Evolutionary conservation across 2,113 vertebrate species (phyloP), one percentile per base, ranked within the genome.

Genomic region (Camelus dromedarius): DNA sequence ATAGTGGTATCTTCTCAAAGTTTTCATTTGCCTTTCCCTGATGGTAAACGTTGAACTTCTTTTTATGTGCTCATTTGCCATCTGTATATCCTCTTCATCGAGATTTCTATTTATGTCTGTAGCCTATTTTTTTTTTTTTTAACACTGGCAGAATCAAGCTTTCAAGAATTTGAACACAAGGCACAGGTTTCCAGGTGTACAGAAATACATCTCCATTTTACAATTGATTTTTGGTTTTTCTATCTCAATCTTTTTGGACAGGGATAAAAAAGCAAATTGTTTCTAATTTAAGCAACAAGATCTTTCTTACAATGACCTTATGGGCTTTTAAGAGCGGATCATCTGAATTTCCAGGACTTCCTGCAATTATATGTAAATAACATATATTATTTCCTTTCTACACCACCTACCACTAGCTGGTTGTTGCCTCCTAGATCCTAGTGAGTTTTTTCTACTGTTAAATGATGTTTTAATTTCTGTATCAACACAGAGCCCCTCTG

Each of bases 21-120:
- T 83, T 89, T 66, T 89, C 46, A 52, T 98, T 98, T 0, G 99
- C 99, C 97, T 99, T 99, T 95, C 99, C 99, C 98, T 99, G 99
- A 64, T 89, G 87, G 46, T 89, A 77, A 66, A 52, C 77, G 60
- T 77, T 66, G 73, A 77, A 66, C 24, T 66, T 66, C 56, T 66
- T 77, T 89, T 77, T 30, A 52, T 54, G 11, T 89, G n/a, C 62
- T 89, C 58, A 38, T 52, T 66, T 89, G 58, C 58, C 24, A 89
- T 77, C 60, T 77, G 58, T 52, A 38, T 89, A 77, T 38, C 46
- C 48, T 69, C 22, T 38, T 77, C 46, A 38, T 2, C 66, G 46
- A 77, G 64, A 79, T 54, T 90, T 79, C 46, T 79, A 32, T 54
- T 66, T 46, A 58, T 69, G 62, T 46, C 75, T 80, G 13, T 56